Evolutionary conservation across 2,888 invertebrate genomes (phyloP), one percentile per base, ranked within the genome.

Genomic region (Nemotelus nigrinus): DNA sequence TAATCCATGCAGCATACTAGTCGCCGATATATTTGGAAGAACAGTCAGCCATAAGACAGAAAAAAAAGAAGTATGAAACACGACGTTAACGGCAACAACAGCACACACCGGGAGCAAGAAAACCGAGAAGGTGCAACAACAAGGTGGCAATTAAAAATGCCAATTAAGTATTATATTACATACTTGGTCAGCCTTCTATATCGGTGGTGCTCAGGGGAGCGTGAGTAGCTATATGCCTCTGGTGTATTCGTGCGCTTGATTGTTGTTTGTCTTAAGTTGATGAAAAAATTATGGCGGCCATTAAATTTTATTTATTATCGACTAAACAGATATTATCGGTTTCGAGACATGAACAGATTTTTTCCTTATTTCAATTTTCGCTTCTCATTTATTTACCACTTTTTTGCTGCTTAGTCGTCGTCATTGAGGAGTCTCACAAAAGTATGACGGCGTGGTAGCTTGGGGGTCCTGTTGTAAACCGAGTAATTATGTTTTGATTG

Each of bases 291-390:
- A 70, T 43, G 6, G 53, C 10, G 7, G 53, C 70, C 44, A 70
- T 70, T 70, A 70, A 70, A 70, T 70, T 70, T 70, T 70, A 70
- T 70, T 70, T 70, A 70, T 70, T 50, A 70, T 70, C 53, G 70
- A 70, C 53, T 70, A 70, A 70, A 70, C 70, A 70, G 70, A 70
- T 70, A 70, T 43, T 55, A 70, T 70, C 55, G 70, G 55, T 3
- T 70, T 3, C 41, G 44, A 47, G 43, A 25, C 25, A 25, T 25
- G 25, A 25, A 25, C 25, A 25, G 25, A 55, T 70, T 39, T 8
- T 25, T 41, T n/a, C 55, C 55, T 70, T 48, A 48, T 67, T 10
- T 25, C 39, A 45, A 47, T 65, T 44, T 10, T 7, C 41, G 39
- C 39, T 60, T 41, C 25, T n/a, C 44, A 47, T n/a, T 48, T 39